These are phyloP conservation scores for Euphydryas editha DNA, from an alignment of 2,888 invertebrate genomes.

Conservation along the genomic window DNA sequence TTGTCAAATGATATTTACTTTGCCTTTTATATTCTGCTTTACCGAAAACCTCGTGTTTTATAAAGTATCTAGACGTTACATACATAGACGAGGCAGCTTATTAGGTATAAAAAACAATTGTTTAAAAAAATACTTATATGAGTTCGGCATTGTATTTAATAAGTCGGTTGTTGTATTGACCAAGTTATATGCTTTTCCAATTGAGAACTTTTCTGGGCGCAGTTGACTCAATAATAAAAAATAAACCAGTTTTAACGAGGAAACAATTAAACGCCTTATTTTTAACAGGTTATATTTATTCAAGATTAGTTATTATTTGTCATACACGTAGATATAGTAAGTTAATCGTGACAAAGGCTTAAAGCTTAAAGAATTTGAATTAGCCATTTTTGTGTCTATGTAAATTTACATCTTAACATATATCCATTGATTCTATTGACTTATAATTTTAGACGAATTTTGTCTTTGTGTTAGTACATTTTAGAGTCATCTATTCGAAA, in stretches of 20 bases:
- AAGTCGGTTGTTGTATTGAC: too few relatives aligned
- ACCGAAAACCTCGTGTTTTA: too few relatives aligned
- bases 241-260: slow-evolving; percentile 23
- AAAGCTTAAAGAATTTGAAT: not conserved
- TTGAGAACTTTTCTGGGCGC: not conserved
- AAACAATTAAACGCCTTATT: slow-evolving; percentile 21
- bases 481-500: not conserved
- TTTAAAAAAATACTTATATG: too few relatives aligned
- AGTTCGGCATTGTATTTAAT: too few relatives aligned
- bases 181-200: not conserved
- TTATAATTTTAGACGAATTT: not conserved
- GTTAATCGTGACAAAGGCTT: not conserved
- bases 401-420: too few relatives aligned
- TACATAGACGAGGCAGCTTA: too few relatives aligned
- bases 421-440: too few relatives aligned
- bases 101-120: too few relatives aligned
- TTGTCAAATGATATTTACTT: too few relatives aligned
- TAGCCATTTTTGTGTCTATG: too few relatives aligned
- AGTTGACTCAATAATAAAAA: slow-evolving; percentile 9
- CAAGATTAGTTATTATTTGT: slow-evolving; percentile 15
- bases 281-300: slow-evolving; percentile 21
- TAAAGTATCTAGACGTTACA: too few relatives aligned
- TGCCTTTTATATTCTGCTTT: too few relatives aligned
- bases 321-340: slow-evolving; percentile 5
- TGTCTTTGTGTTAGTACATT: not conserved